Evolutionary conservation across 2,888 invertebrate genomes (phyloP).

Genomic region (Acronicta leporina): DNA sequence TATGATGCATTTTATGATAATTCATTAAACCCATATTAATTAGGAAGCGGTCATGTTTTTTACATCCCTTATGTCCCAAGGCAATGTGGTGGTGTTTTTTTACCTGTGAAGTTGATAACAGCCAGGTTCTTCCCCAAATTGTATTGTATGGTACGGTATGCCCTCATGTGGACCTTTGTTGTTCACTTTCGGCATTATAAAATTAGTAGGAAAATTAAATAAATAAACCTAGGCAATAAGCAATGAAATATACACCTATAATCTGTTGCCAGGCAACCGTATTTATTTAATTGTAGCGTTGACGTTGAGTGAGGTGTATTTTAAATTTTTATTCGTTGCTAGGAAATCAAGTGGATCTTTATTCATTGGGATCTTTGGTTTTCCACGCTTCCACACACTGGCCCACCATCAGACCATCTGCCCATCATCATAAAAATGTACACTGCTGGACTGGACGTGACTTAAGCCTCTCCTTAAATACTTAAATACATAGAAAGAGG

Average conservation of each 20-base stretch:
- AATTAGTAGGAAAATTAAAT: constrained; percentile 33
- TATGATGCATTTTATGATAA: no score
- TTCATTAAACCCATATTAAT: no score
- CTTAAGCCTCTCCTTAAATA: no score
- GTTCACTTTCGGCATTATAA: constrained; percentile 75
- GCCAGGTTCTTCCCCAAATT: constrained; percentile 74
- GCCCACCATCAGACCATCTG: no score
- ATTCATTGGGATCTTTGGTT: no score
- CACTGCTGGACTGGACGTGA: no score
- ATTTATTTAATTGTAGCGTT: constrained; percentile 19
- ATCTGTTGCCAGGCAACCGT: constrained; percentile 55
- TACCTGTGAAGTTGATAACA: constrained; percentile 84
- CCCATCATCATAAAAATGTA: no score
- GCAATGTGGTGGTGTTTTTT: not conserved
- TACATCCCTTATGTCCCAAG: not conserved
- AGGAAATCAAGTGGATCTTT: not conserved
- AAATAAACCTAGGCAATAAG: not conserved
- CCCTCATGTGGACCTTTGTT: constrained; percentile 71
- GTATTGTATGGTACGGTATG: constrained; percentile 74
- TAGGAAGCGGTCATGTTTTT: not conserved
- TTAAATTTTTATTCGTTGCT: not conserved
- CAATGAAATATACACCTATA: constrained; percentile 10
- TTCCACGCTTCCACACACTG: no score
- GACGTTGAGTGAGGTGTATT: not conserved
- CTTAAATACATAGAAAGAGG: no score